Evolutionary conservation across 2,797 vertebrate genomes (phyloP).

Genomic region (Perodicticus potto): DNA sequence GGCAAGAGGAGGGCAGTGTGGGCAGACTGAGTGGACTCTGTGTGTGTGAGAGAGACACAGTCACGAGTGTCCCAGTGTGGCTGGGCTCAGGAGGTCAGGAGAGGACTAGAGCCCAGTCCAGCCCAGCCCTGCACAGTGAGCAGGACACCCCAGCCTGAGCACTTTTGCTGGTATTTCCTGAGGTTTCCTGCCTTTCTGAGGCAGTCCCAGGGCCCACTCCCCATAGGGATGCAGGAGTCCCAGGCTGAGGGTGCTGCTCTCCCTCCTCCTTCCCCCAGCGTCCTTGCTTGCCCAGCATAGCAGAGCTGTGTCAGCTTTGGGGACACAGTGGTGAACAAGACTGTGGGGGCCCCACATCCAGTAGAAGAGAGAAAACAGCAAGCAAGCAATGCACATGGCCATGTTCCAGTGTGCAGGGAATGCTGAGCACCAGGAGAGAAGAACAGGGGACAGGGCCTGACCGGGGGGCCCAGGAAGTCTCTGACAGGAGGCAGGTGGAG

Average conservation of each 20-base stretch:
- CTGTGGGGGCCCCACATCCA: not conserved
- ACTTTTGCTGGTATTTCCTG: not conserved
- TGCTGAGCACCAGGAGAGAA: not conserved
- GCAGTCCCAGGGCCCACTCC: not conserved
- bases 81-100: not conserved
- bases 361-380: not conserved
- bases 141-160: not conserved
- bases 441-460: not conserved
- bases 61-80: not conserved
- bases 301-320: accelerated
- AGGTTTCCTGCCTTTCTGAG: not conserved
- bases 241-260: not conserved
- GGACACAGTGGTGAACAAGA: not conserved
- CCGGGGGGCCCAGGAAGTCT: not conserved
- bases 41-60: not conserved
- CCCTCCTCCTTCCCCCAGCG: not conserved
- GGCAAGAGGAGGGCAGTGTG: not conserved
- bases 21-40: not conserved
- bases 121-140: not conserved
- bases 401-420: accelerated
- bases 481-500: not conserved
- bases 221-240: not conserved
- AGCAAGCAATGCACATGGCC: accelerated
- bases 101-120: not conserved
- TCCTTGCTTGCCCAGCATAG: not conserved